Percentiles rank a stretch among this genome's conserved stretches.
Conservation (phyloP, 2,888 invertebrate species). For the Eledone cirrhosa region DNA sequence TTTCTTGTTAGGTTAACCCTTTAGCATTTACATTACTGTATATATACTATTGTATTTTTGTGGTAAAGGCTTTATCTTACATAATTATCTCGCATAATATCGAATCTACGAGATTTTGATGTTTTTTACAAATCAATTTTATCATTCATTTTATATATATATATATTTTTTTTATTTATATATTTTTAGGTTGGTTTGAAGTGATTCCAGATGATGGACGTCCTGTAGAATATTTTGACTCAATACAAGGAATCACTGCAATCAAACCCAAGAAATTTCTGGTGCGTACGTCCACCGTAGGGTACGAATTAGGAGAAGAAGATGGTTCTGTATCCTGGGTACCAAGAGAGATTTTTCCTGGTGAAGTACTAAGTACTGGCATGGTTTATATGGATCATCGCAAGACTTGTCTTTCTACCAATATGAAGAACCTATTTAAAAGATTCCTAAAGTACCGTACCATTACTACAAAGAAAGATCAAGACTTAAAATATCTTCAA, state of each 20-base stretch:
- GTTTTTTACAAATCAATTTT: too few species aligned
- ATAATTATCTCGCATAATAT: too few species aligned
- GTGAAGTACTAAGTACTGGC: slow-evolving; percentile 53
- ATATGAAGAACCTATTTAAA: slow-evolving; percentile 51
- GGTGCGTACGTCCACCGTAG: slow-evolving; percentile 56
- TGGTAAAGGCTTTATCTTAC: too few species aligned
- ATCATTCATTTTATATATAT: too few species aligned
- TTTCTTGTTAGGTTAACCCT: too few species aligned
- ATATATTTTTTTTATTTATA: neutral
- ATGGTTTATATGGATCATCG: slow-evolving; percentile 60
- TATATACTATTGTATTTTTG: too few species aligned
- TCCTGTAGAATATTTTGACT: slow-evolving; percentile 61
- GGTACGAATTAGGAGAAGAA: slow-evolving; percentile 53
- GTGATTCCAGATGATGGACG: slow-evolving; percentile 58
- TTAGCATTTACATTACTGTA: too few species aligned
- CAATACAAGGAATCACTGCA: slow-evolving; percentile 55
- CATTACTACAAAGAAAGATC: slow-evolving; percentile 41
- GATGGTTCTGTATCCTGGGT: slow-evolving; percentile 52
- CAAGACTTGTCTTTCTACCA: slow-evolving; percentile 42
- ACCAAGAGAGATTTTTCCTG: slow-evolving; percentile 54
- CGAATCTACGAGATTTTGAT: too few species aligned
- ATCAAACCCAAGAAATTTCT: slow-evolving; percentile 54
- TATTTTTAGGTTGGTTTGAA: slow-evolving; percentile 60
- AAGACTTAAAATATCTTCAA: slow-evolving; percentile 58
- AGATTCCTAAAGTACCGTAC: slow-evolving; percentile 43